A percentile compares a stretch with the other conserved stretches of the same genome.
Conservation (phyloP, 2,113 vertebrate genomes). For the Calyptomena viridis region DNA sequence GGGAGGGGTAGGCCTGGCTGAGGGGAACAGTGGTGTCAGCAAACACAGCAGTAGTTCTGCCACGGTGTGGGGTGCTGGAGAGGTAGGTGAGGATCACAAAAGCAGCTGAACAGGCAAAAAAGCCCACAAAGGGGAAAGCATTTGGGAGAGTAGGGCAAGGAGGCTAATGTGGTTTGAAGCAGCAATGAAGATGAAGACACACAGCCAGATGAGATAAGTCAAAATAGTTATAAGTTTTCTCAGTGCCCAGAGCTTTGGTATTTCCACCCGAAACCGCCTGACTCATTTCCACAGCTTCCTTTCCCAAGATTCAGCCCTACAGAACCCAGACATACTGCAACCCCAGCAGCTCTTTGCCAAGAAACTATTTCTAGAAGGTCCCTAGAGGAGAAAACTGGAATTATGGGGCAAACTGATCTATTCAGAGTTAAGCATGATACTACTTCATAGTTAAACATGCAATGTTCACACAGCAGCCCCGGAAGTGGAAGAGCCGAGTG, state of each 20-base stretch:
- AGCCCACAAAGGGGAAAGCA: not conserved
- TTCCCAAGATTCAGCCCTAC: not conserved
- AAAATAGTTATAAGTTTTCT: not conserved
- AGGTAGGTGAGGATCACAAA: not conserved
- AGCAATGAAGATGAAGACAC: not conserved
- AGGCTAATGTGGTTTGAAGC: not conserved
- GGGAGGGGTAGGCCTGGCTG: not conserved
- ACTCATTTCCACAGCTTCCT: not conserved
- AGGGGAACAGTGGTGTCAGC: not conserved
- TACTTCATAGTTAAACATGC: not conserved
- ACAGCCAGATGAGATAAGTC: not conserved
- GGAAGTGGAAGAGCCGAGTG: not conserved
- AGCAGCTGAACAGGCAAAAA: not conserved
- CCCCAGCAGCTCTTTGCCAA: not conserved
- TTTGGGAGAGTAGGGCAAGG: not conserved
- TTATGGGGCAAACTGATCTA: not conserved
- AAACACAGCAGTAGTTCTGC: not conserved
- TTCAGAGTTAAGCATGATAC: not conserved
- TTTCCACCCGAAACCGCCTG: fast-evolving
- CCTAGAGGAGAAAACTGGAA: not conserved
- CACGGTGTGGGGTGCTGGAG: not conserved
- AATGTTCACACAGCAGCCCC: not conserved
- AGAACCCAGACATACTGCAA: not conserved
- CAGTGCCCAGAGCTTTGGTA: not conserved
- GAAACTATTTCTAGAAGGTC: not conserved